A percentile compares a stretch with the other conserved stretches of the same genome.
Conservation (phyloP, 1,140 invertebrate genomes). For the Coelopa frigida region DNA sequence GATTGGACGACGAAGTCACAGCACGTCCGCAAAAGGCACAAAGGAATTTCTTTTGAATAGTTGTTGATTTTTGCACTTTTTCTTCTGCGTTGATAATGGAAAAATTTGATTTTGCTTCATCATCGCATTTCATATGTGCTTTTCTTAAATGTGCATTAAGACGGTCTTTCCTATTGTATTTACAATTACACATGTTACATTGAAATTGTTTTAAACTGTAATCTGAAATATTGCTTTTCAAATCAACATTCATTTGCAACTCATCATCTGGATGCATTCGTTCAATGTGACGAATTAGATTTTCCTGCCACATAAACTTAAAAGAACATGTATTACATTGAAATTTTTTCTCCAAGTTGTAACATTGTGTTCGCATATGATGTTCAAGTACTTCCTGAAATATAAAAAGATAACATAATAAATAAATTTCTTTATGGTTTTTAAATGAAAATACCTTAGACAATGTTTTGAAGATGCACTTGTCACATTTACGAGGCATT, state of each 20-base stretch:
- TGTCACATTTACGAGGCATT: slow-evolving; percentile 25
- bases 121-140: slow-evolving; percentile 42
- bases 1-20: slow-evolving; percentile 52
- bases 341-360: slow-evolving; percentile 31
- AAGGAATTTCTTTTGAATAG: slow-evolving; percentile 22
- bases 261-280: slow-evolving; percentile 30
- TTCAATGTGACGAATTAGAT: slow-evolving; percentile 46
- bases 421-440: not conserved
- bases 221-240: not conserved
- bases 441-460: slow-evolving; percentile 10
- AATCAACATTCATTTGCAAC: not conserved
- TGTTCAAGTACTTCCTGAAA: slow-evolving; percentile 27
- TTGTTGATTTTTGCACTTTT: not conserved
- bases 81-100: too few species aligned
- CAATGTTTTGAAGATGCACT: slow-evolving; percentile 32
- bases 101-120: slow-evolving; percentile 16
- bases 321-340: slow-evolving; percentile 46
- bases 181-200: slow-evolving; percentile 48
- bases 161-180: slow-evolving; percentile 49
- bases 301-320: slow-evolving; percentile 48
- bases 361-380: slow-evolving; percentile 26
- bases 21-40: slow-evolving; percentile 52
- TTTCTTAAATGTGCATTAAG: slow-evolving; percentile 33
- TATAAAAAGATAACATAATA: not conserved
- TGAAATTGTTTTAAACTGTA: slow-evolving; percentile 43